Base-by-base conservation (phyloP, 2,888 invertebrate genomes). In the Mesorhabditis belari region DNA sequence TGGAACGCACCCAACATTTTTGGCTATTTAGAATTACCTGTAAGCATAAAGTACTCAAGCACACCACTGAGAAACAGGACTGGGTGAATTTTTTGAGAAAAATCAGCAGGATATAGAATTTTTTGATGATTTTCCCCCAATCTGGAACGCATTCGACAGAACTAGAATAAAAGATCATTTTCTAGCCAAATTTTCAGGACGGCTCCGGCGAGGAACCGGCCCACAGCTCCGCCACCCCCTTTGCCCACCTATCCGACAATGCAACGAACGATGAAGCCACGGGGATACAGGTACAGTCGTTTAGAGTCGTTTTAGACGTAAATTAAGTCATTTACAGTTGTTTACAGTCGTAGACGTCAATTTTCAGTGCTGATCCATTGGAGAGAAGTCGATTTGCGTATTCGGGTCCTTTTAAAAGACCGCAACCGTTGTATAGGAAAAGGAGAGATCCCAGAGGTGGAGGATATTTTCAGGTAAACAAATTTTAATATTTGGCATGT, bases 401-500 rank as follows among this genome's bases (percentile, higher is more conserved):
- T 23, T 21, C 58, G 24, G 50, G 44, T 21, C 58, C 64, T 2
- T 29, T 29, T n/a, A 64, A 66, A 52, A 66, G 67, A 49, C 67
- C 67, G 24, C 26, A 61, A 29, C 71, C 75, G 23, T 66, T 76
- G 61, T 76, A 76, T 57, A 59, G 67, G 25, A 76, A 76, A 58
- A 56, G 70, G 49, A 49, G 72, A 25, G 69, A 69, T 54, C 71
- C 69, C 21, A 60, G 64, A 62, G 60, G 55, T 52, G 59, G 49
- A 23, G 26, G 65, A 56, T 29, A 19, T 24, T 25, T 29, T 59
- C 35, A 25, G n/a, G 24, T 55, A 27, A 5, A n/a, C n/a, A n/a
- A n/a, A n/a, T n/a, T n/a, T n/a, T n/a, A n/a, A n/a, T n/a, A n/a
- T n/a, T n/a, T n/a, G n/a, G n/a, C n/a, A n/a, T n/a, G n/a, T n/a